Evolutionary conservation across 53 echinoderm and acorn worm genomes (phyloP).

Genomic region (Arbacia lixula): DNA sequence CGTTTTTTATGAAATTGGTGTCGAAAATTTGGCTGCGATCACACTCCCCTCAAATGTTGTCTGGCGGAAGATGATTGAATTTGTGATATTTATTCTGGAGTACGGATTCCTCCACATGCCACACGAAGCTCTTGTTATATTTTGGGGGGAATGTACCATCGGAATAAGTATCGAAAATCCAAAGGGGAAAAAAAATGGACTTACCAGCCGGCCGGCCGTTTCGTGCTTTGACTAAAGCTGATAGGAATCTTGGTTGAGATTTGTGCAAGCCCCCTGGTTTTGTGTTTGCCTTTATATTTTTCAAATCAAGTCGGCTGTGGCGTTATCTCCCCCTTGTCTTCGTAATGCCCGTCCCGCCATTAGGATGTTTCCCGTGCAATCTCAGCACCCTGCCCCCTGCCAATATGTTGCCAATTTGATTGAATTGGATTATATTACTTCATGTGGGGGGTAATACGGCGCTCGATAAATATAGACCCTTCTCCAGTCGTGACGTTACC

Average conservation of each 20-base stretch:
- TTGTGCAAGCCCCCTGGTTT: conserved; percentile 38
- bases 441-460: conserved; percentile 51
- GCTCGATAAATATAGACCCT: conserved; percentile 43
- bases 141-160: too few relatives aligned
- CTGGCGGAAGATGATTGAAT: conserved; percentile 44
- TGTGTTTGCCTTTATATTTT: conserved; percentile 43
- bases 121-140: conserved; percentile 20
- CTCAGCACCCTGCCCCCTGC: conserved; percentile 23
- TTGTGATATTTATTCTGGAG: conserved; percentile 56
- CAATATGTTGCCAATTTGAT: conserved; percentile 63
- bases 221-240: too few relatives aligned
- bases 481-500: conserved; percentile 18
- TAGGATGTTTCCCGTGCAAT: conserved; percentile 36
- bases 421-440: conserved; percentile 60
- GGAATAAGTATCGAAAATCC: too few relatives aligned
- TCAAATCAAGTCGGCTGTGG: conserved; percentile 48
- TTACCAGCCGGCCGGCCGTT: conserved; percentile 6
- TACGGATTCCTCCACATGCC: conserved; percentile 24
- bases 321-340: conserved; percentile 34
- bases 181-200: conserved; percentile 19
- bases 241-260: conserved; percentile 39
- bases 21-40: conserved; percentile 52
- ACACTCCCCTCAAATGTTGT: conserved; percentile 30
- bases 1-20: conserved; percentile 49
- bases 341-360: conserved; percentile 23